These are phyloP conservation scores for Bagarius yarrelli DNA, from an alignment of 2,113 vertebrate genomes.

Conservation along the genomic window DNA sequence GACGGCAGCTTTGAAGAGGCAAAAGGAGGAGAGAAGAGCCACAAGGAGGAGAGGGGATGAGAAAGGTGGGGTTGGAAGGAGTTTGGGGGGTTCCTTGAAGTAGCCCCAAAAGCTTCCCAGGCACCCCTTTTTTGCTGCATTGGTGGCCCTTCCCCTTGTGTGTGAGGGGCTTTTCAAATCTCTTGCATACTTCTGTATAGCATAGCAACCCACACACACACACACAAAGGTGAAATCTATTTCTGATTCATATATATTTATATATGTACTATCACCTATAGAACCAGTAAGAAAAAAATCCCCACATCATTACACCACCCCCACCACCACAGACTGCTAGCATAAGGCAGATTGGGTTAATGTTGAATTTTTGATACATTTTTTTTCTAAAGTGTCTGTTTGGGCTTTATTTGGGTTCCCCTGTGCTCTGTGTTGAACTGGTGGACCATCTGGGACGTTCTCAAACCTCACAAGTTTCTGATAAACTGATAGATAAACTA, in stretches of 20 bases:
- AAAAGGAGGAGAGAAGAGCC: constrained; percentile 31
- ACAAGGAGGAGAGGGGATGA: constrained; percentile 65
- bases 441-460: neutral
- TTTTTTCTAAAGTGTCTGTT: neutral
- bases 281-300: neutral
- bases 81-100: constrained; percentile 70
- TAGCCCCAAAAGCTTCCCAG: constrained; percentile 61
- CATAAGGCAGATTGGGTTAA: neutral
- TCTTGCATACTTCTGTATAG: constrained; percentile 60
- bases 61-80: constrained; percentile 26
- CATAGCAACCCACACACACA: constrained; percentile 56
- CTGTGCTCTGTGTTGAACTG: neutral
- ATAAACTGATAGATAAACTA: too few relatives aligned
- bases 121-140: constrained; percentile 72
- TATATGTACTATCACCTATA: neutral
- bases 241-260: neutral
- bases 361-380: too few relatives aligned
- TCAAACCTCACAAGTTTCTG: too few relatives aligned
- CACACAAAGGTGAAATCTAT: constrained; percentile 5
- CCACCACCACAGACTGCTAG: neutral
- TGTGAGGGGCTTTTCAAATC: constrained; percentile 67
- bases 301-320: neutral
- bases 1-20: constrained; percentile 80
- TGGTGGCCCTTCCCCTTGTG: constrained; percentile 72
- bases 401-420: neutral